Base-by-base conservation (phyloP, 2,888 invertebrate genomes). In the Habrosyne pyritoides region DNA sequence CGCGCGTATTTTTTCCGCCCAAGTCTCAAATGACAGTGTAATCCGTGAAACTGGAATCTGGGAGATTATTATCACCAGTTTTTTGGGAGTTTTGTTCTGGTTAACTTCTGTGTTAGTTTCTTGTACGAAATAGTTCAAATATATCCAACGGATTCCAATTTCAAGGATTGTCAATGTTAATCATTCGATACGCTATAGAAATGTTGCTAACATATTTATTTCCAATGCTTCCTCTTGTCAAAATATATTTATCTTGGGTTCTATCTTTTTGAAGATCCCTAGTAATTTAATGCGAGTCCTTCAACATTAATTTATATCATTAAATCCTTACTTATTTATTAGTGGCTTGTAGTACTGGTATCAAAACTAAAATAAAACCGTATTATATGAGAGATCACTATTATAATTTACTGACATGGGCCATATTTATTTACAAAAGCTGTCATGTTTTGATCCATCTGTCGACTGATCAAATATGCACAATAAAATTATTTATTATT, bases 21-120 rank as follows among this genome's bases (percentile, higher is more conserved):
- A 42, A 42, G 42, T 47, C 54, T 53, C 49, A 28, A 67, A 68
- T 66, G 71, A 70, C 72, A 68, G 62, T 66, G 71, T 77, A 79
- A 82, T 75, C 77, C 77, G 63, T 76, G 77, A 78, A 79, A 82
- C 76, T 81, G 80, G 82, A 80, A 79, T 80, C 78, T 69, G 57
- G 66, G 66, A 60, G 65, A 61, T 64, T 54, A 56, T 61, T 59
- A 67, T 67, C 63, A 47, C 51, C 28, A 42, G 55, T 59, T 64
- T 64, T 63, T 61, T 57, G 50, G 48, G 57, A 53, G 50, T 33
- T 14, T 26, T 28, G 50, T 30, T 50, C 18, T 56, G 53, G 46
- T 47, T 54, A 48, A 61, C 52, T 59, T 59, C 59, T 61, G 57
- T 56, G 54, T 52, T 48, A 28, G 24, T 24, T 36, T 36, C 36